phyloP scores from a whole-genome alignment of 2,113 vertebrate species.

The Sphyrna mokarran region DNA sequence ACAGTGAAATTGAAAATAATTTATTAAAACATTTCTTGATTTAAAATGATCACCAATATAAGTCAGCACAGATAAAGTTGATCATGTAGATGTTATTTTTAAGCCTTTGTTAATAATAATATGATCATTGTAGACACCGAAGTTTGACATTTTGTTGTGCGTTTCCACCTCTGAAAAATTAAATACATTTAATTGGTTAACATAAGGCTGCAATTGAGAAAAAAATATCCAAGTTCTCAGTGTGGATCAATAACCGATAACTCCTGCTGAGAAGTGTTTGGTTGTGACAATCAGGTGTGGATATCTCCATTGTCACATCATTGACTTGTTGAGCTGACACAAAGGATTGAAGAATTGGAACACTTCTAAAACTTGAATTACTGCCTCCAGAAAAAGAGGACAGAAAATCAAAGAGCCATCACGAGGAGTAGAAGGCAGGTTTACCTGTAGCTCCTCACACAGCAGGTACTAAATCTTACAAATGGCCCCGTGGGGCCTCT shows the following conservation, averaged over 20 bases:
- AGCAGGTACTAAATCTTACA: not conserved
- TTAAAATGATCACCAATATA: not conserved
- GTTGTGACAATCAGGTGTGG: not conserved
- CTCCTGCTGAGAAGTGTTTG: not conserved
- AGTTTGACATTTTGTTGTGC: not conserved
- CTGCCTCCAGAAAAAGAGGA: not conserved
- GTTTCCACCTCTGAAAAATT: not conserved
- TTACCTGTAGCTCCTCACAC: not conserved
- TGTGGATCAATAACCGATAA: not conserved
- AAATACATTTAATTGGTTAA: slow-evolving; percentile 25
- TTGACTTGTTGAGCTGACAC: not conserved
- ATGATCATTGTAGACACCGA: not conserved
- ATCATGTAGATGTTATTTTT: not conserved
- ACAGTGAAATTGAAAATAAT: not conserved
- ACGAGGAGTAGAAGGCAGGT: not conserved
- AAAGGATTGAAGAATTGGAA: not conserved
- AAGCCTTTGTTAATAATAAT: not conserved
- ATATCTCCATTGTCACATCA: not conserved
- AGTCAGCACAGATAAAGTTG: not conserved
- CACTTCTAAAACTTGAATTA: not conserved
- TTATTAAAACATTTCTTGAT: not conserved
- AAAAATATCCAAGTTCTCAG: not conserved
- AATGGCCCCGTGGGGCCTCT: not conserved
- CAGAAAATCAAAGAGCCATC: not conserved
- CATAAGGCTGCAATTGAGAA: not conserved